A percentile compares a stretch with the other conserved stretches of the same genome.
Evolutionary conservation across 2,113 vertebrate genomes (phyloP).

Genomic region (Misgurnus mizolepis): DNA sequence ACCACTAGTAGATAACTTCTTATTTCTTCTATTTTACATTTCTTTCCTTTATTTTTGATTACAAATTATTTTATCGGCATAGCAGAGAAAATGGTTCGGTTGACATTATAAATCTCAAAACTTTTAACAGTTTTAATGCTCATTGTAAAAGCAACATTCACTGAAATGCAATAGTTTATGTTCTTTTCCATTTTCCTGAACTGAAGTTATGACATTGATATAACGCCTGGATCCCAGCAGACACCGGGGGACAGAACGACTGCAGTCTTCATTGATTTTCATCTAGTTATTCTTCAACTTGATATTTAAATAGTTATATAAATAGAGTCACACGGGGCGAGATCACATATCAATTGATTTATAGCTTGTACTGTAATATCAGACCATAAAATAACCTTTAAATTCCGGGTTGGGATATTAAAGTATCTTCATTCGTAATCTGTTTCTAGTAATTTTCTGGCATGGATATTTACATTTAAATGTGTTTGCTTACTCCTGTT

Average conservation of each 20-base stretch:
- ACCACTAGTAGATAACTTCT: too few relatives aligned
- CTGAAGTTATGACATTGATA: conserved; percentile 34
- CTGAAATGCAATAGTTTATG: conserved; percentile 18
- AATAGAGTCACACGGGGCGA: not conserved
- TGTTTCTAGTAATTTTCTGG: conserved; percentile 1
- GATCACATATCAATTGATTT: not conserved
- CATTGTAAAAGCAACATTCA: not conserved
- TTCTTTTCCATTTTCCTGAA: not conserved
- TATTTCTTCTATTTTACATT: too few relatives aligned
- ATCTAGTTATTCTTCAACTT: conserved; percentile 24
- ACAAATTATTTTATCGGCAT: too few relatives aligned
- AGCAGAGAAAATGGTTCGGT: not conserved
- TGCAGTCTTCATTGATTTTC: conserved; percentile 31
- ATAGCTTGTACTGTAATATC: conserved; percentile 7
- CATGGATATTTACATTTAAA: conserved; percentile 37
- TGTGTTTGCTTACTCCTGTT: conserved; percentile 16
- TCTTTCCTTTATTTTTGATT: too few relatives aligned
- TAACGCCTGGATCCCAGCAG: not conserved
- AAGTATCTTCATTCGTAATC: not conserved
- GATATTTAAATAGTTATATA: conserved; percentile 23
- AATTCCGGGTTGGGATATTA: not conserved
- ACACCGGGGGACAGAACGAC: not conserved
- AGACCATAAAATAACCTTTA: not conserved
- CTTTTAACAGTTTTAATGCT: not conserved
- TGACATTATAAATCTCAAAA: not conserved